A percentile compares a stretch with the other conserved stretches of the same genome.
Conservation (phyloP, 2,113 vertebrate species). For the Sorex araneus region DNA sequence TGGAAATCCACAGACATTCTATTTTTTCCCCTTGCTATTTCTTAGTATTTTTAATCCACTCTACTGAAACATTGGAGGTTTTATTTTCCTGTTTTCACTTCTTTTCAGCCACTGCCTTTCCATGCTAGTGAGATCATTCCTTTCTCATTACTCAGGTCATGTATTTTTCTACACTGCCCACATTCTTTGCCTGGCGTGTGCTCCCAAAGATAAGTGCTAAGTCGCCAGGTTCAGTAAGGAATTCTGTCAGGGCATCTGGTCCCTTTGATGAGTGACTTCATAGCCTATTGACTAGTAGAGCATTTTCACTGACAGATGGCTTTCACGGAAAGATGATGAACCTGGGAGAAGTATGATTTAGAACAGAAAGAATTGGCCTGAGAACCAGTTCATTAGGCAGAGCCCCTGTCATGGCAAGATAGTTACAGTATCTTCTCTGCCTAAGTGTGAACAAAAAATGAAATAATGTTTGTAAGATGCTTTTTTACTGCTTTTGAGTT, state of each 20-base stretch:
- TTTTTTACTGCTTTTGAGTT: not conserved
- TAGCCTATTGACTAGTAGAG: not conserved
- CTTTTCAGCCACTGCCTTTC: not conserved
- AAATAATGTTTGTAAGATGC: not conserved
- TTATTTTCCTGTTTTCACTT: not conserved
- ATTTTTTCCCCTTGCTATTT: not conserved
- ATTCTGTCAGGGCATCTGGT: not conserved
- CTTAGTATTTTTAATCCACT: not conserved
- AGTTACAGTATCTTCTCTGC: not conserved
- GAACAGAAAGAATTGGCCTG: not conserved
- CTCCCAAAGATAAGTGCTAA: not conserved
- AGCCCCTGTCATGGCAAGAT: not conserved
- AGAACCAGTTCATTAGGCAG: not conserved
- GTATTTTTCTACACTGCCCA: not conserved
- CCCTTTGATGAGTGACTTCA: not conserved
- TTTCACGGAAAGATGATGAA: not conserved
- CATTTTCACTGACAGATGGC: no score
- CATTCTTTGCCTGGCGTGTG: not conserved
- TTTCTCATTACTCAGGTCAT: not conserved
- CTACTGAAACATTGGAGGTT: not conserved
- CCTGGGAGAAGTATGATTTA: not conserved
- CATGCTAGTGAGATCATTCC: not conserved
- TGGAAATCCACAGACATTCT: slow-evolving; percentile 13
- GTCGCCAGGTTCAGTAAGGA: not conserved
- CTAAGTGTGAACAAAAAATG: not conserved